Evolutionary conservation across 2,888 invertebrate genomes (phyloP).

Genomic region (Apotomis betuletana): DNA sequence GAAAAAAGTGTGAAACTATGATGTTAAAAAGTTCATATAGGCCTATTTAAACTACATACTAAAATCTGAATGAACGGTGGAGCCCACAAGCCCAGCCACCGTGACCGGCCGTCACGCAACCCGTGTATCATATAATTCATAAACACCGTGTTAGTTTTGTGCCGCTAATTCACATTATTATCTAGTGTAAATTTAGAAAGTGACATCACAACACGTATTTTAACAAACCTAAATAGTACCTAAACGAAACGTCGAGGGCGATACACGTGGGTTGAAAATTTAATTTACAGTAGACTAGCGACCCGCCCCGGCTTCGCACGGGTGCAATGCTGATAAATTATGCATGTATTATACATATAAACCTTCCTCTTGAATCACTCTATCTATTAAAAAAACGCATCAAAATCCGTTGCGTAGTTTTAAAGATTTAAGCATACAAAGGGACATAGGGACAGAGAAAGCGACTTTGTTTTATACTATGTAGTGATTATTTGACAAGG

Average conservation of each 20-base stretch:
- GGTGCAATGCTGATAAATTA: no score
- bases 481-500: no score
- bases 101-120: constrained; percentile 24
- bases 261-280: constrained; percentile 9
- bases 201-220: constrained; percentile 14
- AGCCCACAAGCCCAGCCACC: constrained; percentile 32
- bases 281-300: no score
- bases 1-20: neutral
- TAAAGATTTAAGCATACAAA: no score
- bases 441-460: no score
- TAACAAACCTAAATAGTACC: constrained; percentile 15
- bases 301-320: no score
- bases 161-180: constrained; percentile 8
- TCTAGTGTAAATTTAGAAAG: constrained; percentile 21
- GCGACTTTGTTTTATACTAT: no score
- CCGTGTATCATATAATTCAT: constrained; percentile 4
- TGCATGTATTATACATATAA: no score
- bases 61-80: constrained; percentile 20
- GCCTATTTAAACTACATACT: neutral
- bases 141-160: constrained; percentile 31
- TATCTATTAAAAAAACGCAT: no score
- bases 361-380: no score
- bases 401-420: no score
- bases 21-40: neutral
- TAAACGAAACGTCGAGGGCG: constrained; percentile 4